Conservation (phyloP, 1,140 invertebrate species). For the Trichonephila clavipes region DNA sequence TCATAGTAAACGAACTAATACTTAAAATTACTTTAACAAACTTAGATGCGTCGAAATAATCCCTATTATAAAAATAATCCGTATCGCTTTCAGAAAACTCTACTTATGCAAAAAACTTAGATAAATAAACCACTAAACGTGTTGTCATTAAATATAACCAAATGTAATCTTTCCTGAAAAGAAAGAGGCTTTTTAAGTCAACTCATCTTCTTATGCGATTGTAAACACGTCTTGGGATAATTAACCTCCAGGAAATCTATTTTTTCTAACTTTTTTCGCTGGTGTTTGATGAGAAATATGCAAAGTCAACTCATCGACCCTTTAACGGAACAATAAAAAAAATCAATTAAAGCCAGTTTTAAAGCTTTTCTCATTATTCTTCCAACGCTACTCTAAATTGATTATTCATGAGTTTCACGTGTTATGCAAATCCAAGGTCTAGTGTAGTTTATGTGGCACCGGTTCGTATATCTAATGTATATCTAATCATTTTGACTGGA, state of each 20-base stretch:
- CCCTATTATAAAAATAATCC: neutral
- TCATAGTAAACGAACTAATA: too few species aligned
- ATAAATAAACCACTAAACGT: slow-evolving; percentile 40
- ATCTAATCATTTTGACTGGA: slow-evolving; percentile 69
- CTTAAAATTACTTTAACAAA: too few species aligned
- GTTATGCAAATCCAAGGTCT: slow-evolving; percentile 69
- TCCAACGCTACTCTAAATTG: slow-evolving; percentile 59
- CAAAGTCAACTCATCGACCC: slow-evolving; percentile 76
- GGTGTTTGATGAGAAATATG: slow-evolving; percentile 75
- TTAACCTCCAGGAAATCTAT: slow-evolving; percentile 67
- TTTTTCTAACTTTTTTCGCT: slow-evolving; percentile 50
- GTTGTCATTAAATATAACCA: slow-evolving; percentile 53
- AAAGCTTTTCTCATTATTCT: slow-evolving; percentile 71
- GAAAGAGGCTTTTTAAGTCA: slow-evolving; percentile 65
- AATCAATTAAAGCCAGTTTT: slow-evolving; percentile 74
- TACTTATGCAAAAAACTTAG: slow-evolving; percentile 21
- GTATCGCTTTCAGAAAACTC: slow-evolving; percentile 34
- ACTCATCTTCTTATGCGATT: slow-evolving; percentile 61
- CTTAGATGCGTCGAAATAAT: neutral
- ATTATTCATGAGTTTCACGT: slow-evolving; percentile 74
- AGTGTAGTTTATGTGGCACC: slow-evolving; percentile 17
- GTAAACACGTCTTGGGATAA: slow-evolving; percentile 74
- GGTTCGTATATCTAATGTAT: slow-evolving; percentile 48
- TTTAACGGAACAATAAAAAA: slow-evolving; percentile 74
- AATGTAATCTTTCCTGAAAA: slow-evolving; percentile 42